Conservation (phyloP, 2,113 vertebrate genomes). For the Alectura lathami region DNA sequence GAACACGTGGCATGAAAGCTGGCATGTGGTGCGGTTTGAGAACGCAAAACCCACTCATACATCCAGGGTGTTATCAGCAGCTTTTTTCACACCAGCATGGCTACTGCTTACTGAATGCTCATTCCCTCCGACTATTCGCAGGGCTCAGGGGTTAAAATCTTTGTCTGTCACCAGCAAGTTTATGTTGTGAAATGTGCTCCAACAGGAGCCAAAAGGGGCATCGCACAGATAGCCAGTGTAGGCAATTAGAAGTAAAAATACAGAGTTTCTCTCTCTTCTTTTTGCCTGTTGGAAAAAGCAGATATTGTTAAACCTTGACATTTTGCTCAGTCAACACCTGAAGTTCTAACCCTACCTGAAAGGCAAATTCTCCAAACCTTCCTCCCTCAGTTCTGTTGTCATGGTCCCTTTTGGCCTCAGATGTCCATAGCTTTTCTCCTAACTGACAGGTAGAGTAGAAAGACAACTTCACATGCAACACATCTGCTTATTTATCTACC, state of each 20-base stretch:
- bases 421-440: background rate
- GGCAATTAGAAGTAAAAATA: background rate
- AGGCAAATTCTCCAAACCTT: background rate
- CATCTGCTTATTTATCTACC: background rate
- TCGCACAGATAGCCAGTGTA: background rate
- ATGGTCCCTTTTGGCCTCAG: background rate
- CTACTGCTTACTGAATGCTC: background rate
- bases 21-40: background rate
- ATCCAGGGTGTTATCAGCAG: background rate
- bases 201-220: background rate
- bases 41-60: slow-evolving; percentile 1
- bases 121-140: background rate
- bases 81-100: background rate
- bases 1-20: slow-evolving; percentile 35
- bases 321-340: background rate
- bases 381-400: background rate
- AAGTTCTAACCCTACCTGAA: background rate
- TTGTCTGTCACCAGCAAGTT: slow-evolving; percentile 3
- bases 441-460: background rate
- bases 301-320: background rate
- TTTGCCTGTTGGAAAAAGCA: background rate
- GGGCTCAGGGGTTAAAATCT: background rate
- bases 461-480: background rate
- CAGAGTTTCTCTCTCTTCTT: background rate
- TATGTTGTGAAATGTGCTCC: background rate